A percentile compares a stretch with the other conserved stretches of the same genome.
These are phyloP conservation scores for Drosophila austrosaltans DNA, from an alignment of 2,888 invertebrate species.

Conservation along the genomic window DNA sequence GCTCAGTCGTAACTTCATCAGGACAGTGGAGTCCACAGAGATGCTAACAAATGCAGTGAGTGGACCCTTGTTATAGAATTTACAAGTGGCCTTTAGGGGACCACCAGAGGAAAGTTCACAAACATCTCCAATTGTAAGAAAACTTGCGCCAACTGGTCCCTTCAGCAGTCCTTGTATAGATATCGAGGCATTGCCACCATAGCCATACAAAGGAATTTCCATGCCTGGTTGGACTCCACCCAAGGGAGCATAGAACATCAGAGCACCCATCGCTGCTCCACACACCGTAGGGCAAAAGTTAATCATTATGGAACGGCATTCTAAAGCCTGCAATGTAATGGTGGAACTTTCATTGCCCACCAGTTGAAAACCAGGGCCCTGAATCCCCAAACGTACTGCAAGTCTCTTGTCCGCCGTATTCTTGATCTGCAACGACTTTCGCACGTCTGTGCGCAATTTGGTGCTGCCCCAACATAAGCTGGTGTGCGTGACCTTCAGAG, in stretches of 20 bases:
- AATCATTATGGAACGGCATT: slow-evolving; percentile 85
- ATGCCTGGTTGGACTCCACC: slow-evolving; percentile 62
- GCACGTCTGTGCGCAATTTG: slow-evolving; percentile 84
- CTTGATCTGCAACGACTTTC: slow-evolving; percentile 85
- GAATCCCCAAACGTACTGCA: slow-evolving; percentile 85
- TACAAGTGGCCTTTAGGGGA: slow-evolving; percentile 84
- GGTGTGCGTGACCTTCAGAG: slow-evolving; percentile 85
- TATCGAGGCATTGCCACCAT: slow-evolving; percentile 85
- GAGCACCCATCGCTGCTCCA: slow-evolving; percentile 85
- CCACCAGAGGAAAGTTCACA: slow-evolving; percentile 82
- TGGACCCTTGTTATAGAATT: slow-evolving; percentile 85
- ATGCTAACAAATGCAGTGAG: slow-evolving; percentile 84
- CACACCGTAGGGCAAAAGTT: slow-evolving; percentile 85
- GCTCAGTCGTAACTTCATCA: slow-evolving; percentile 76
- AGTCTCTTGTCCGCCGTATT: slow-evolving; percentile 86
- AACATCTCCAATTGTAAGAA: slow-evolving; percentile 86
- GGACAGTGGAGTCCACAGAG: slow-evolving; percentile 76
- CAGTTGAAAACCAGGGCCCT: slow-evolving; percentile 84
- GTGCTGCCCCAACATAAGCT: slow-evolving; percentile 87
- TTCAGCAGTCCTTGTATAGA: slow-evolving; percentile 84
- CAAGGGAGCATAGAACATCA: slow-evolving; percentile 85
- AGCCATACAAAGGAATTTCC: slow-evolving; percentile 85
- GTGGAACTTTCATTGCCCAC: slow-evolving; percentile 79
- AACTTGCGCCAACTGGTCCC: slow-evolving; percentile 85
- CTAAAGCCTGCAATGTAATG: slow-evolving; percentile 85